These are phyloP conservation scores for Merops nubicus DNA, from an alignment of 2,113 vertebrate species.

Conservation along the genomic window DNA sequence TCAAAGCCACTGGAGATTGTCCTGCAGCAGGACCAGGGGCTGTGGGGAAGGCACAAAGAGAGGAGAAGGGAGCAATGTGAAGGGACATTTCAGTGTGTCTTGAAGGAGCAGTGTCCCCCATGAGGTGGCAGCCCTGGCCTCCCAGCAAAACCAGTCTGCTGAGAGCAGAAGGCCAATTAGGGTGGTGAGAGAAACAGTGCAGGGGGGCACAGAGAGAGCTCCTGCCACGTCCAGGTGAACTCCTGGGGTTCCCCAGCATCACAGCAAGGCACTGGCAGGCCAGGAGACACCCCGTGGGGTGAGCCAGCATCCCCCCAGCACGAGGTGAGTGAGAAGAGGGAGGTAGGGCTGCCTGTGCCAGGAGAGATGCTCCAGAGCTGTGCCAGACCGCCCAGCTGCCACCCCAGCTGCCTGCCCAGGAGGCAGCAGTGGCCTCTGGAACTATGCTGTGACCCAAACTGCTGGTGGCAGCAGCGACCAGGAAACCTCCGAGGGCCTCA, in stretches of 20 bases:
- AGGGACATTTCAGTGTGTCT: not conserved
- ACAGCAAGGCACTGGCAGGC: not conserved
- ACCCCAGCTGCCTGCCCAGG: fast-evolving
- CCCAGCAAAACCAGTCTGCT: not conserved
- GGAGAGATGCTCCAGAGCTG: not conserved
- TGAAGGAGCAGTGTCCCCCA: not conserved
- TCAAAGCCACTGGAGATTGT: not conserved
- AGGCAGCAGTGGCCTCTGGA: not conserved
- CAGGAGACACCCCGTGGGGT: fast-evolving
- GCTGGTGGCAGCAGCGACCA: not conserved
- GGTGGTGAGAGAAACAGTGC: not conserved
- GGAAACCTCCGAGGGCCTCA: not conserved
- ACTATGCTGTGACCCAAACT: not conserved
- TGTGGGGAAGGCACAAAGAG: not conserved
- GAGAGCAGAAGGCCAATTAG: not conserved
- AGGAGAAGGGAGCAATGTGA: not conserved
- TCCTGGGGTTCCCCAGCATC: not conserved
- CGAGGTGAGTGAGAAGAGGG: not conserved
- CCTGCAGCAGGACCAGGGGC: not conserved
- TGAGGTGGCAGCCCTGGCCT: not conserved
- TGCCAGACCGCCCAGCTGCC: not conserved
- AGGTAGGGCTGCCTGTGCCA: not conserved
- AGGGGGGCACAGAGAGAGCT: not conserved
- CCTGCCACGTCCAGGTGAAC: not conserved
- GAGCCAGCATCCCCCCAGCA: not conserved